These are phyloP conservation scores for Nasonia longicornis DNA, from an alignment of 1,140 invertebrate genomes.

Conservation along the genomic window DNA sequence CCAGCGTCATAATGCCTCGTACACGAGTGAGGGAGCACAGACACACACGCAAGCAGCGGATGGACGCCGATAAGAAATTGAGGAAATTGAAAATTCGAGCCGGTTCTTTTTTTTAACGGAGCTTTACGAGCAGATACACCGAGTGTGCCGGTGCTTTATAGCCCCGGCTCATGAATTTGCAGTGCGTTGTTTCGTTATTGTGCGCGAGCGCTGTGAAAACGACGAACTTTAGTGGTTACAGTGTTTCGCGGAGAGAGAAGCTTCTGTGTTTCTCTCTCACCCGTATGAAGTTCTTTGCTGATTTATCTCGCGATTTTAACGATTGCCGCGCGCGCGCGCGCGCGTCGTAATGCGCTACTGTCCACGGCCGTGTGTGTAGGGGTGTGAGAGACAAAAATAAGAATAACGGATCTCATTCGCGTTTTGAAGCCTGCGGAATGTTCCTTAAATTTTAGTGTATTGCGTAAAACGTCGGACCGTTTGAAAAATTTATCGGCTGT, in stretches of 20 bases:
- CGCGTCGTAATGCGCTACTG: not conserved
- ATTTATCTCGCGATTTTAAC: slow-evolving; percentile 19
- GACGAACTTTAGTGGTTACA: not conserved
- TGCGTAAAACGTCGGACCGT: not conserved
- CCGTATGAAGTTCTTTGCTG: not conserved
- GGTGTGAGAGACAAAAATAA: not conserved
- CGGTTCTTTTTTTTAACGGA: not conserved
- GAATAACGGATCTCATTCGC: not conserved
- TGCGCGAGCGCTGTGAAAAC: not conserved
- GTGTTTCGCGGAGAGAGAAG: not conserved
- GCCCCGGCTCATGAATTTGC: slow-evolving; percentile 7
- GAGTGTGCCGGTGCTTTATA: not conserved
- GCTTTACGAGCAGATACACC: not conserved
- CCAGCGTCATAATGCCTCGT: not conserved
- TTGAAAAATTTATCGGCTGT: not conserved
- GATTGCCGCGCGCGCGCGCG: not conserved
- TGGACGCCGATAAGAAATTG: not conserved
- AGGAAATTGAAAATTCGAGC: slow-evolving; percentile 34
- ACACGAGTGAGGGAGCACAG: not conserved
- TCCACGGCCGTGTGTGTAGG: not conserved
- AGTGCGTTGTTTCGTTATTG: not conserved
- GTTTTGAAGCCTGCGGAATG: not conserved
- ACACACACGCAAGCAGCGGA: not conserved
- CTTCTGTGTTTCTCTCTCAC: not conserved
- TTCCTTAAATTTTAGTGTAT: not conserved